Evolutionary conservation across 2,797 vertebrate species (phyloP).

Genomic region (Apogon talboti): DNA sequence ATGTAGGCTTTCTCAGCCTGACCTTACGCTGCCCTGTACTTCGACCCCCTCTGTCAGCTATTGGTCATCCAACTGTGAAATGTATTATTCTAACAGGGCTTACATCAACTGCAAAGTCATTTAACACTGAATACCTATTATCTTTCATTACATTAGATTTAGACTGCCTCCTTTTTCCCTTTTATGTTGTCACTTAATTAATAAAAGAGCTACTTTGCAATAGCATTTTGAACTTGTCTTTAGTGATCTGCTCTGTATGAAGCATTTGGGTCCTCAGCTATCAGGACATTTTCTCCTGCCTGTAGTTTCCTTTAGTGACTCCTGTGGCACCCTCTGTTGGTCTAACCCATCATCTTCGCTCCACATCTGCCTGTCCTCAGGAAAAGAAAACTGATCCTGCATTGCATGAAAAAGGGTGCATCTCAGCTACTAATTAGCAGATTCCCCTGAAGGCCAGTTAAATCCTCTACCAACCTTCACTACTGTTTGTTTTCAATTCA

Average conservation of each 20-base stretch:
- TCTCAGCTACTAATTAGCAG: conserved; percentile 56
- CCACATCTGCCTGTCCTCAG: conserved; percentile 57
- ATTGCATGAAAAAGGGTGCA: conserved; percentile 63
- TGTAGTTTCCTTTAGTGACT: conserved; percentile 50
- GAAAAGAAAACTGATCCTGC: conserved; percentile 54
- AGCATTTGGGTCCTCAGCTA: conserved; percentile 24
- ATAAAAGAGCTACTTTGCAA: conserved; percentile 36
- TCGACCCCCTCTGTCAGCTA: conserved; percentile 55
- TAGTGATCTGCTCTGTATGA: conserved; percentile 47
- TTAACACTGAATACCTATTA: conserved; percentile 40
- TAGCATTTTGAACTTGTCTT: conserved; percentile 19
- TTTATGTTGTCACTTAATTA: conserved; percentile 28
- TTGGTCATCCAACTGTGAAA: conserved; percentile 77
- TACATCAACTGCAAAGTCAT: conserved; percentile 56
- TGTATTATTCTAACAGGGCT: conserved; percentile 60
- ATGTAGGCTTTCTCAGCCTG: conserved; percentile 34
- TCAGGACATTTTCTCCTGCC: conserved; percentile 36
- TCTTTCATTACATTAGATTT: conserved; percentile 34
- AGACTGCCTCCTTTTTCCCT: conserved; percentile 14
- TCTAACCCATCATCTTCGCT: conserved; percentile 53
- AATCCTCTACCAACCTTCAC: conserved; percentile 33
- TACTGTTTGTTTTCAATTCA: conserved; percentile 48
- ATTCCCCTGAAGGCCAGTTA: conserved; percentile 33
- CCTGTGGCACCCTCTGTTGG: conserved; percentile 74
- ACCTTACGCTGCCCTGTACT: conserved; percentile 50